A percentile compares a stretch with the other conserved stretches of the same genome.
phyloP scores from a whole-genome alignment of 2,888 invertebrate genomes.

The Hesperia comma region DNA sequence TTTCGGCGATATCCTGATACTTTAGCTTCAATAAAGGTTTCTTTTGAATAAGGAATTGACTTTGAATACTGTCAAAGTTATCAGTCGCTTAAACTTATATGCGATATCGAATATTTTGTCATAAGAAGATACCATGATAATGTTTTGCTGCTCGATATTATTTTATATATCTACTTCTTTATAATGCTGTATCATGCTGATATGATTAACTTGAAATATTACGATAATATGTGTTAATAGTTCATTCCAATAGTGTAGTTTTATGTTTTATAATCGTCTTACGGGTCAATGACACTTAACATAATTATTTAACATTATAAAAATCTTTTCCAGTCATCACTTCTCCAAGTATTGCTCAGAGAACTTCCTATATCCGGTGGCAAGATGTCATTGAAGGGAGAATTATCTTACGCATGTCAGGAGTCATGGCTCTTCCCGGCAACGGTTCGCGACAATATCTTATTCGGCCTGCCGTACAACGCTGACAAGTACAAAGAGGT shows the following conservation, averaged over 20 bases:
- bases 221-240: neutral
- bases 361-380: slow-evolving; percentile 87
- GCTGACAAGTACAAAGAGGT: slow-evolving; percentile 85
- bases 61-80: neutral
- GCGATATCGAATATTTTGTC: no score
- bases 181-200: neutral
- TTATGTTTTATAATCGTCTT: no score
- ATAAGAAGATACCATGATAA: no score
- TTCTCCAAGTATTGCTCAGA: slow-evolving; percentile 87
- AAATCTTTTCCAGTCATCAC: slow-evolving; percentile 76
- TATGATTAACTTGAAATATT: neutral
- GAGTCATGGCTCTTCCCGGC: slow-evolving; percentile 93
- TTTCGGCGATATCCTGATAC: no score
- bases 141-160: no score
- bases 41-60: neutral
- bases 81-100: neutral
- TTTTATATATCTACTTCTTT: no score
- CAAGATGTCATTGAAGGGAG: slow-evolving; percentile 84
- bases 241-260: no score
- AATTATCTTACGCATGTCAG: slow-evolving; percentile 90
- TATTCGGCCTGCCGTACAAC: slow-evolving; percentile 89
- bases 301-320: no score
- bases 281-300: no score
- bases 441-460: slow-evolving; percentile 91
- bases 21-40: neutral